phyloP scores from a whole-genome alignment of 1,140 invertebrate species.

The Aphaenogaster floridana region DNA sequence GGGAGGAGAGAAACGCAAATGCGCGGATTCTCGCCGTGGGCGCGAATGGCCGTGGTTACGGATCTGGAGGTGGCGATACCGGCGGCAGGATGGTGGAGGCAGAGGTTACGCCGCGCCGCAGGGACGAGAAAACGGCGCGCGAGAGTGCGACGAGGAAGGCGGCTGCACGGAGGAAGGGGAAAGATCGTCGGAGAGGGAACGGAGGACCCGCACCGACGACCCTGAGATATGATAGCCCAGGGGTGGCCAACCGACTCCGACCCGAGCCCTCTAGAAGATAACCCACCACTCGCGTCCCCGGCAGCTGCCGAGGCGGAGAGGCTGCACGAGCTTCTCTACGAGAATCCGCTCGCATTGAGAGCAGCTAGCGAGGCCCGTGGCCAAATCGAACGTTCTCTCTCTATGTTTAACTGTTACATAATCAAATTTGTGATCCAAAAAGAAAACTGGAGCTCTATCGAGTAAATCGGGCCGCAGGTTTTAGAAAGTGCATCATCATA shows the following conservation, averaged over 20 bases:
- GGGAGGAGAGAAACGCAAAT: not conserved
- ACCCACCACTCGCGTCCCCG: not conserved
- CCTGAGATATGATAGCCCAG: slow-evolving; percentile 80
- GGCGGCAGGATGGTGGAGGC: slow-evolving; percentile 31
- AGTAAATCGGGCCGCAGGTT: not conserved
- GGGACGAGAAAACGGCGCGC: slow-evolving; percentile 25
- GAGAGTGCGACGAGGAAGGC: slow-evolving; percentile 44
- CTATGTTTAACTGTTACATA: not conserved
- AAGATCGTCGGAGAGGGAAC: slow-evolving; percentile 65
- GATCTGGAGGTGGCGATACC: slow-evolving; percentile 38
- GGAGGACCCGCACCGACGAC: slow-evolving; percentile 74
- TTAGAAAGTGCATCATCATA: not conserved
- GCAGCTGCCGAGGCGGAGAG: slow-evolving; percentile 3
- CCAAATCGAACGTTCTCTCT: not conserved
- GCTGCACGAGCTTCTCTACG: not conserved
- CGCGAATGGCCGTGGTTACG: slow-evolving; percentile 39
- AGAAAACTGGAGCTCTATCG: not conserved
- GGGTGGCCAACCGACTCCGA: slow-evolving; percentile 54
- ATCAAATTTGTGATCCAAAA: not conserved
- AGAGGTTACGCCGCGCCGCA: slow-evolving; percentile 48
- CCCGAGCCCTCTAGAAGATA: slow-evolving; percentile 2
- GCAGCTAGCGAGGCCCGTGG: not conserved
- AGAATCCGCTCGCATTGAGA: not conserved
- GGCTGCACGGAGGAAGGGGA: slow-evolving; percentile 44
- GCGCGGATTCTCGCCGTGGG: slow-evolving; percentile 12